Evolutionary conservation across 2,113 vertebrate genomes (phyloP), one percentile per base, ranked within the genome.

Genomic region (Picathartes gymnocephalus): DNA sequence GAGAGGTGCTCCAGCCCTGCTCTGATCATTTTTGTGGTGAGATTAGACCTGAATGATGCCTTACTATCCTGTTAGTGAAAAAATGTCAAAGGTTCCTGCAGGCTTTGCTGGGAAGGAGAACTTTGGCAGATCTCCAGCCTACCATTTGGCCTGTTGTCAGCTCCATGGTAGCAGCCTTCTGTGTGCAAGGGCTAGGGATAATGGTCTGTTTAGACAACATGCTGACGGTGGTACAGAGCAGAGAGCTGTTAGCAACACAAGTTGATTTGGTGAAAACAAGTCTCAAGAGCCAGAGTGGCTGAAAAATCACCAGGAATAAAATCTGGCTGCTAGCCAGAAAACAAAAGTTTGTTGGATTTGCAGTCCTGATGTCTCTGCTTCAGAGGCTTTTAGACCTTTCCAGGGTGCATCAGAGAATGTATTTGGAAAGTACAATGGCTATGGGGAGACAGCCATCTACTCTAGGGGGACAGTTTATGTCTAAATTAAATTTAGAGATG

Each of bases 91-190:
- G 92, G 88, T 95, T 95, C 40, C 74, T 94, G 65, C 42, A 93
- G 83, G 62, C 82, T 92, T 93, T 61, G 30, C 81, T 96, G 96
- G 88, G 92, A 96, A 97, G 90, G 88, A 87, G 88, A 95, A 77
- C n/a, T 95, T 87, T 97, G 96, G 96, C 96, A 96, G 90, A 48
- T 45, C 76, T 97, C 96, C 97, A 97, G 66, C 73, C 95, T 96
- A 95, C 90, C 95, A 93, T 94, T 96, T 97, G 96, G 90, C 91
- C 65, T 96, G 78, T 86, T 84, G 91, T 95, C 94, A 93, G 94
- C 96, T 96, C 96, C 92, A 95, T 97, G 95, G 95, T 84, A 96
- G 93, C 93, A 95, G 86, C 65, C 81, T 94, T 86, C 94, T 92
- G 88, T 84, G 84, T 77, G 65, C 2, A 13, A 81, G 51, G 35